Base-by-base conservation (phyloP, 2,888 invertebrate genomes). In the Cyclophora punctaria region DNA sequence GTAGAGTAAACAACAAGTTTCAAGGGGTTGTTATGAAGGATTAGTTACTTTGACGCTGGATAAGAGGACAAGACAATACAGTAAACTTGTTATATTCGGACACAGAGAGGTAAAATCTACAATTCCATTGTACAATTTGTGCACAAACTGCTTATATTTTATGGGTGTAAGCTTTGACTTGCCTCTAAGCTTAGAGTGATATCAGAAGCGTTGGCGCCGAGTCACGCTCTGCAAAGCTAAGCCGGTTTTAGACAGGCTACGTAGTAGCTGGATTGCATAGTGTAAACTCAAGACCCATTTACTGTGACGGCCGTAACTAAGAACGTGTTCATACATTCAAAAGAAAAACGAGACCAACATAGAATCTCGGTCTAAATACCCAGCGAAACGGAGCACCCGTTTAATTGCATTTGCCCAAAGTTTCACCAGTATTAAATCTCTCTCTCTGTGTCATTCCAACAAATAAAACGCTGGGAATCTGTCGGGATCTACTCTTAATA, bases 101-200 rank as follows among this genome's bases (percentile, higher is more conserved):
- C 34, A 20, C 33, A 34, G 5, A 44, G 5, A 6, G 4, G 42
- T 51, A 56, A 59, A 58, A 56, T 55, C 47, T 34, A 47, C 56
- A 54, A 60, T 58, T 58, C 52, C 52, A 54, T 53, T 54, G 56
- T 57, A 55, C 49, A 57, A 60, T 63, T 53, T 56, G 57, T 57
- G 62, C 59, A 63, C 58, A 64, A 59, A 57, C 58, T 51, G 53
- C 60, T 63, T 58, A 60, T 57, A 64, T 63, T 64, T 66, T 52
- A 60, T 52, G 53, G 57, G 53, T 56, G 61, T 64, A 60, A 67
- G 64, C 61, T 64, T 59, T 56, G 65, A 65, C 60, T 61, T 54
- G 48, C 56, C 53, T 48, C 51, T 49, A 52, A 57, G 65, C 60
- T 67, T 65, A 66, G 53, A 60, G 59, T 61, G 60, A 63, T 59